phyloP scores from a whole-genome alignment of 2,113 vertebrate species.

The Cathartes aura region DNA sequence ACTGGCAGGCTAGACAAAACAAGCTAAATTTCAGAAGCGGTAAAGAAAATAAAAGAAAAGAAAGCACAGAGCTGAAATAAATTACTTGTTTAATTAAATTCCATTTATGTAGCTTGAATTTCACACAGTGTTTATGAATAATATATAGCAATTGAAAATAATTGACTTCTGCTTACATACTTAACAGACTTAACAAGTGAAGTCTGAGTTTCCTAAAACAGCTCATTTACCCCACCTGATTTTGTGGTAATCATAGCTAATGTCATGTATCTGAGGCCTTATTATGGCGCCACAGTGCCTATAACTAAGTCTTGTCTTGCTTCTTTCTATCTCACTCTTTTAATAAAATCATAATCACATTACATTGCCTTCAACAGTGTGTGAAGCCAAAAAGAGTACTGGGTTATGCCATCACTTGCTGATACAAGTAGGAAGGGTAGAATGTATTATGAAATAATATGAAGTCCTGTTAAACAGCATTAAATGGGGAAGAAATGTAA shows the following conservation, averaged over 20 bases:
- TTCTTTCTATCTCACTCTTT: background rate
- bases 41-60: background rate
- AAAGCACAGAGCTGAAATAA: background rate
- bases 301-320: background rate
- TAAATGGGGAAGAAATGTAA: background rate
- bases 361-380: background rate
- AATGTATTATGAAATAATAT: background rate
- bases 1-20: background rate
- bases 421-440: background rate
- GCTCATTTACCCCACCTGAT: background rate
- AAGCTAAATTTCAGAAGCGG: background rate
- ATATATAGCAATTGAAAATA: conserved; percentile 7
- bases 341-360: background rate
- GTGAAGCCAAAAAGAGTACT: background rate
- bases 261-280: background rate
- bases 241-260: background rate
- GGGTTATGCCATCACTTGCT: background rate
- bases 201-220: background rate
- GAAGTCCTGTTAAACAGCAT: background rate
- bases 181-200: background rate
- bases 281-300: background rate
- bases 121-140: conserved; percentile 2
- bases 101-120: background rate
- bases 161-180: background rate
- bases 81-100: conserved; percentile 16